Evolutionary conservation across 1,140 invertebrate species (phyloP).

Genomic region (Ceratina calcarata): DNA sequence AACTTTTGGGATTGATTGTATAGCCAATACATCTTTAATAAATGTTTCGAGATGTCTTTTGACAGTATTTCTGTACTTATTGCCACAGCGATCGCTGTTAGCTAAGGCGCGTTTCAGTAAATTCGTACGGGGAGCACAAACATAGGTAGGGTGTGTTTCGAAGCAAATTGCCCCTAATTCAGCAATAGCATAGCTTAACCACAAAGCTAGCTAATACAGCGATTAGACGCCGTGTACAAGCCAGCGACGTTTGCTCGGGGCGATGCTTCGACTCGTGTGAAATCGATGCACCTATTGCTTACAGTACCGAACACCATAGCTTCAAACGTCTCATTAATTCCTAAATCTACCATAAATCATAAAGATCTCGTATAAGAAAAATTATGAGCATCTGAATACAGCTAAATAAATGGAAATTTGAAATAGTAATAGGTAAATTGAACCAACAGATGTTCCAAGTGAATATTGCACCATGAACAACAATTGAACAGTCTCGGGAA

Average conservation of each 20-base stretch:
- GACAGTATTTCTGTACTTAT: neutral
- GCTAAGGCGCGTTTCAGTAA: slow-evolving; percentile 16
- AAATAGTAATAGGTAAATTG: too few relatives aligned
- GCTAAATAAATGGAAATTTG: too few relatives aligned
- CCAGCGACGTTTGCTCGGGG: slow-evolving; percentile 63
- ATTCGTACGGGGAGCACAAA: slow-evolving; percentile 47
- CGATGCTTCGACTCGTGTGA: slow-evolving; percentile 60
- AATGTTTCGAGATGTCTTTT: neutral
- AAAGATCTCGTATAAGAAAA: neutral
- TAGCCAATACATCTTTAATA: too few relatives aligned
- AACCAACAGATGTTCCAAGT: neutral
- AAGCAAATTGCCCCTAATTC: slow-evolving; percentile 71
- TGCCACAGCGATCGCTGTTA: neutral
- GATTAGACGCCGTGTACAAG: slow-evolving; percentile 72
- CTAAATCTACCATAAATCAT: neutral
- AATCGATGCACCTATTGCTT: slow-evolving; percentile 65
- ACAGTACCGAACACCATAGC: slow-evolving; percentile 33
- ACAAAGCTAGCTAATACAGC: slow-evolving; percentile 74
- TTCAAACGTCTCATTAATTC: slow-evolving; percentile 23
- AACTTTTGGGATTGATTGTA: too few relatives aligned
- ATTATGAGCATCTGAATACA: too few relatives aligned
- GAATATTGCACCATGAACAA: neutral
- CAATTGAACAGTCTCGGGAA: neutral
- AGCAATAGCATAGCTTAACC: slow-evolving; percentile 73
- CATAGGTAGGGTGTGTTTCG: slow-evolving; percentile 57